These are phyloP conservation scores for Podarcis siculus DNA, from an alignment of 2,797 vertebrate species.

Conservation along the genomic window DNA sequence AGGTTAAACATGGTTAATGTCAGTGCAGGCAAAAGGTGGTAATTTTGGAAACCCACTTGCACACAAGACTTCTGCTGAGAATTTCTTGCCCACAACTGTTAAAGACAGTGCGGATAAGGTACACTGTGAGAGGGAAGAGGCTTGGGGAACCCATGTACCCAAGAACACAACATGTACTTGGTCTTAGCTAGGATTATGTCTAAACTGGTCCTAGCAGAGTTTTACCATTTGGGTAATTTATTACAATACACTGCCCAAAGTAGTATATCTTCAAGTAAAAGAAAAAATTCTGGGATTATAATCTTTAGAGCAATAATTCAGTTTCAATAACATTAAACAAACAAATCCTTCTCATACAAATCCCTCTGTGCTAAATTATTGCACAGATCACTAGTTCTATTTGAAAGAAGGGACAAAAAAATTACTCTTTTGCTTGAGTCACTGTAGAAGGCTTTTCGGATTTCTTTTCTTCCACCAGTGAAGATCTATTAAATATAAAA, in stretches of 20 bases:
- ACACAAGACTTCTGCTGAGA: too few species aligned
- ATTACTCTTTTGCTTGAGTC: slow-evolving; percentile 80
- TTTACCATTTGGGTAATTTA: neutral
- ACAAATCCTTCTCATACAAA: neutral
- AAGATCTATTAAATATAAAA: slow-evolving; percentile 77
- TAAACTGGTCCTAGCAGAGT: neutral
- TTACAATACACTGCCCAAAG: neutral
- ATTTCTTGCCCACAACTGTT: too few species aligned
- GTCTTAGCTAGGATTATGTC: neutral
- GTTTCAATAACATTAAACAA: neutral
- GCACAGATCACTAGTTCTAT: neutral
- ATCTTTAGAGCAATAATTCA: neutral
- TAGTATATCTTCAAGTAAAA: neutral
- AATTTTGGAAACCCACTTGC: neutral
- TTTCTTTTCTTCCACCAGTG: slow-evolving; percentile 79
- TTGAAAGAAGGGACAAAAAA: neutral
- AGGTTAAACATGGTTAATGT: neutral
- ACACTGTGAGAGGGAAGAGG: neutral
- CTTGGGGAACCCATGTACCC: neutral
- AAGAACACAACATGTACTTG: neutral
- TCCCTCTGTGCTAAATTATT: neutral
- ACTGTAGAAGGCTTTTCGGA: slow-evolving; percentile 75
- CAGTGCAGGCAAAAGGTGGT: neutral
- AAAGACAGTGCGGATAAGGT: too few species aligned
- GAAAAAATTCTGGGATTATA: neutral